Conservation (phyloP, 1,140 invertebrate species). For the Pogonomyrmex californicus region DNA sequence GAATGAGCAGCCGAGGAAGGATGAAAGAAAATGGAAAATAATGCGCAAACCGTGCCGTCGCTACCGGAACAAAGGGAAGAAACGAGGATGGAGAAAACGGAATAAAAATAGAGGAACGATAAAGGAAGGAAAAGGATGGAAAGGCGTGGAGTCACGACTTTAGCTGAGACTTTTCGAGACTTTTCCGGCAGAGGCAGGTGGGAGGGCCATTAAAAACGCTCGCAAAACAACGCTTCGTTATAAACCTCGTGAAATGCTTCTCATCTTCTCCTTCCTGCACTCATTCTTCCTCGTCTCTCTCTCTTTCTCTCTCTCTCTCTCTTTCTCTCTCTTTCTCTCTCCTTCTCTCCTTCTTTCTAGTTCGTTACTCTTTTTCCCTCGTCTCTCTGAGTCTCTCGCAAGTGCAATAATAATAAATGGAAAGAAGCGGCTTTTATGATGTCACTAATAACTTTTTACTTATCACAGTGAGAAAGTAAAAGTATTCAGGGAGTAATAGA, state of each 20-base stretch:
- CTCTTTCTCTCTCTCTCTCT: no score
- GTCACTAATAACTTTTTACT: constrained; percentile 71
- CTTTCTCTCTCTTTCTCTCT: background rate
- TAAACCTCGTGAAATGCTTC: constrained; percentile 73
- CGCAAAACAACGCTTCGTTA: constrained; percentile 81
- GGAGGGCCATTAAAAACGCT: constrained; percentile 80
- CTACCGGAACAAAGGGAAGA: constrained; percentile 28
- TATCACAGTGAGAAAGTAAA: constrained; percentile 43
- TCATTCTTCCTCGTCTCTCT: background rate
- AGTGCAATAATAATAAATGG: constrained; percentile 74
- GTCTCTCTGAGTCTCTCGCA: constrained; percentile 7
- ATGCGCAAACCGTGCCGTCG: constrained; percentile 70
- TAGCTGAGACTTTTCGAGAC: constrained; percentile 79
- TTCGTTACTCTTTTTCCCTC: constrained; percentile 25
- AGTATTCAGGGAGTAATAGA: constrained; percentile 2
- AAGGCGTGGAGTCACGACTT: constrained; percentile 79
- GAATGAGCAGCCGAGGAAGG: constrained; percentile 64
- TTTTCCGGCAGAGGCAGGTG: constrained; percentile 73
- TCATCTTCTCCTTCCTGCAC: constrained; percentile 38
- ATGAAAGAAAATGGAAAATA: constrained; percentile 82
- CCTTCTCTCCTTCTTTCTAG: background rate
- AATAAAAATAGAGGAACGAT: constrained; percentile 35
- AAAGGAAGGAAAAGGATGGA: constrained; percentile 61
- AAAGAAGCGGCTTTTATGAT: constrained; percentile 62
- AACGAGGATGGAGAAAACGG: constrained; percentile 18